A percentile compares a stretch with the other conserved stretches of the same genome.
Conservation (phyloP, 2,888 invertebrate species). For the Pammene fasciana region DNA sequence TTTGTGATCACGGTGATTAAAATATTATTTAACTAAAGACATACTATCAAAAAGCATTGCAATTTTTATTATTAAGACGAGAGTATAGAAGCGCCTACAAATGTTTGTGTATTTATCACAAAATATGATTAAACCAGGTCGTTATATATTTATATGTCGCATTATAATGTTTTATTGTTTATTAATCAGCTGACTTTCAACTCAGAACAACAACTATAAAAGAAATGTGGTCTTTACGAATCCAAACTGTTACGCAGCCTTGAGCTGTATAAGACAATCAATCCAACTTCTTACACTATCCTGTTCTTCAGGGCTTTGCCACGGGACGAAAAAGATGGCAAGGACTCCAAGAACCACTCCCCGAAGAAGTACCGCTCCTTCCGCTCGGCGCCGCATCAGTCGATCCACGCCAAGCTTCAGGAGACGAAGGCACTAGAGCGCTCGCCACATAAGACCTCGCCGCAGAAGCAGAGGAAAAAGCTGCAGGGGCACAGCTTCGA, state of each 20-base stretch:
- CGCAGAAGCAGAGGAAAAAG: conserved; percentile 84
- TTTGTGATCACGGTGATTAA: too few relatives aligned
- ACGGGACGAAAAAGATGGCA: conserved; percentile 93
- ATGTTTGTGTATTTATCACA: conserved; percentile 3
- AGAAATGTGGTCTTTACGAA: background rate
- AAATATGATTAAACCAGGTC: too few relatives aligned
- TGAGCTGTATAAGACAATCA: background rate
- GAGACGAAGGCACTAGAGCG: conserved; percentile 85
- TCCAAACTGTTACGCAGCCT: background rate
- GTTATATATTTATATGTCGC: too few relatives aligned
- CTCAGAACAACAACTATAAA: background rate
- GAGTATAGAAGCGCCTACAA: background rate
- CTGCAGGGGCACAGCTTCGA: conserved; percentile 79
- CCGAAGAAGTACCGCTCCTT: conserved; percentile 86
- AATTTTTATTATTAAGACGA: background rate
- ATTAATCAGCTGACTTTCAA: background rate
- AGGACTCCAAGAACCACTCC: conserved; percentile 89
- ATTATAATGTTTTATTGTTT: too few relatives aligned
- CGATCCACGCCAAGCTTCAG: conserved; percentile 83
- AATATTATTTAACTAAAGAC: too few relatives aligned
- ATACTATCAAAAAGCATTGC: too few relatives aligned
- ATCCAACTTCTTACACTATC: background rate
- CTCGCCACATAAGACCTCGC: conserved; percentile 84
- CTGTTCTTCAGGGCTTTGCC: conserved; percentile 86
- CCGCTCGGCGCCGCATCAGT: conserved; percentile 83